These are phyloP conservation scores for Hypanus sabinus DNA, from an alignment of 2,113 vertebrate species.

Conservation along the genomic window DNA sequence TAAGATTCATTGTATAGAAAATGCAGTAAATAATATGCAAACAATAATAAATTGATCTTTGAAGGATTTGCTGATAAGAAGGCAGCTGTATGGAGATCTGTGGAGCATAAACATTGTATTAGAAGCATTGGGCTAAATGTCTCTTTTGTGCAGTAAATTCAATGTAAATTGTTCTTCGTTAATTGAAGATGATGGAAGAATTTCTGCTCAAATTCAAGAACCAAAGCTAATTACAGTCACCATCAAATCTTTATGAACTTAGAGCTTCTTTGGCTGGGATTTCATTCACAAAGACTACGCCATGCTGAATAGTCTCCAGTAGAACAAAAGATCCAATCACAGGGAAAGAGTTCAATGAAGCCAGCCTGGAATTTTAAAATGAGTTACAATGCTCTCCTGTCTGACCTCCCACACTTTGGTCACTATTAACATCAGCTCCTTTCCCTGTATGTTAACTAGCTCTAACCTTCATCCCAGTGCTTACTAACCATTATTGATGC, in stretches of 20 bases:
- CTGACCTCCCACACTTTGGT: too few species aligned
- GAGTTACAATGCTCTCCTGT: too few species aligned
- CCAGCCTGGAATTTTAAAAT: neutral
- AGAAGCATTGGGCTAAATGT: neutral
- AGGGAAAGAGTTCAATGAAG: neutral
- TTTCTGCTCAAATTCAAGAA: neutral
- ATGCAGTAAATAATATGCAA: neutral
- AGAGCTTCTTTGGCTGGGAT: neutral
- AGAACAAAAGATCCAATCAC: neutral
- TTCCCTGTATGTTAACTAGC: too few species aligned
- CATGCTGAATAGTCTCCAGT: neutral
- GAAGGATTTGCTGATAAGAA: neutral
- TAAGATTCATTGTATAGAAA: neutral
- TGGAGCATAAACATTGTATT: too few species aligned
- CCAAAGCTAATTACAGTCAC: too few species aligned
- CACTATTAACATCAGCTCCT: too few species aligned
- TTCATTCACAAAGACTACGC: neutral
- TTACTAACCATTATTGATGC: too few species aligned
- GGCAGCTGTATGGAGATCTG: too few species aligned
- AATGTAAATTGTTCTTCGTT: neutral
- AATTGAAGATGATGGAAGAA: neutral
- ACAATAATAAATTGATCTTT: neutral
- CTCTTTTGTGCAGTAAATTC: neutral
- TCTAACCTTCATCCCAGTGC: too few species aligned
- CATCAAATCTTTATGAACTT: neutral